Percentiles rank a stretch among this genome's conserved stretches.
These are phyloP conservation scores for Psephotus haematonotus DNA, from an alignment of 2,113 vertebrate species.

Conservation along the genomic window DNA sequence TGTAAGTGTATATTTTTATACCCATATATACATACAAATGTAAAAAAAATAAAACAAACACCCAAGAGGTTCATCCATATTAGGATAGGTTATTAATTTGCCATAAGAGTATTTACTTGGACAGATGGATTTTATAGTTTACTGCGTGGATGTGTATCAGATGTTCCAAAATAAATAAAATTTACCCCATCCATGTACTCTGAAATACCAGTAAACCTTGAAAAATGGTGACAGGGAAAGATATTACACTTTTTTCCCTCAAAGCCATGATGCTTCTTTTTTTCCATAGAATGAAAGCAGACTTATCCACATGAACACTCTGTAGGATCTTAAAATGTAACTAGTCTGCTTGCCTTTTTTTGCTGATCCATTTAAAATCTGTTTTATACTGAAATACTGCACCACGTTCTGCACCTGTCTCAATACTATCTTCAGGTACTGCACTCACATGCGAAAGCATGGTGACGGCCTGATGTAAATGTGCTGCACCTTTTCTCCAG, in stretches of 20 bases:
- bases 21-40: background rate
- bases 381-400: background rate
- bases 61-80: background rate
- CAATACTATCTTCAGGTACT: background rate
- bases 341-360: background rate
- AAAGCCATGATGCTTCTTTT: background rate
- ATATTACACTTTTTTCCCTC: background rate
- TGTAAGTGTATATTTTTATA: background rate
- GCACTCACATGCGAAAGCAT: background rate
- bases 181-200: background rate
- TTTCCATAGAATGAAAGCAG: background rate
- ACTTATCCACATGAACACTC: background rate
- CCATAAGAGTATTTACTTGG: background rate
- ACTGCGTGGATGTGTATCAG: background rate
- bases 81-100: conserved; percentile 9
- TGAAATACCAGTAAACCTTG: background rate
- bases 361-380: background rate
- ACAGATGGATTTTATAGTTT: background rate
- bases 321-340: background rate
- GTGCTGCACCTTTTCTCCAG: background rate
- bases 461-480: accelerated
- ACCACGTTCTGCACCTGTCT: background rate
- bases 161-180: conserved; percentile 13
- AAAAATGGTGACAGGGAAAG: background rate
- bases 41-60: background rate